These are phyloP conservation scores for Hepsetus odoe DNA, from an alignment of 2,113 vertebrate genomes.

Conservation along the genomic window DNA sequence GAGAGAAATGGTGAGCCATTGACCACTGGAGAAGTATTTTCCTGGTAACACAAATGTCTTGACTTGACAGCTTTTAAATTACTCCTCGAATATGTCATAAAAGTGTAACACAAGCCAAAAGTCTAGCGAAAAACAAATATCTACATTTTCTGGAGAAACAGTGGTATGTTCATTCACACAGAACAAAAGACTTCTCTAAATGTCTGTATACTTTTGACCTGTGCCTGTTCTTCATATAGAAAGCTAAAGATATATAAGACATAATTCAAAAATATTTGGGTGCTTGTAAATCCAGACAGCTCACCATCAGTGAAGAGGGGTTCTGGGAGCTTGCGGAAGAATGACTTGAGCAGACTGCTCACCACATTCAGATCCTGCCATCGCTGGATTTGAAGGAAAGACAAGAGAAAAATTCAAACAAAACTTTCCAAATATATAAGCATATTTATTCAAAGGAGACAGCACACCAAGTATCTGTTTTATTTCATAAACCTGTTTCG, in stretches of 20 bases:
- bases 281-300: slow-evolving; percentile 42
- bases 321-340: slow-evolving; percentile 96
- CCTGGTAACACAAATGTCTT: not conserved
- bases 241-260: not conserved
- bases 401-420: not conserved
- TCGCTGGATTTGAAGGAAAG: slow-evolving; percentile 72
- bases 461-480: no score
- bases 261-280: not conserved
- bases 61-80: no score
- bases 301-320: slow-evolving; percentile 96
- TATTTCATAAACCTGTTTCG: no score
- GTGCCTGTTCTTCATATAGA: not conserved
- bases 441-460: not conserved
- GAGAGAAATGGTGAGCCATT: not conserved
- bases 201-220: not conserved
- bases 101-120: no score
- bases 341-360: slow-evolving; percentile 95
- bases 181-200: not conserved
- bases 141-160: no score
- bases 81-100: no score
- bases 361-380: slow-evolving; percentile 98
- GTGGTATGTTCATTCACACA: no score
- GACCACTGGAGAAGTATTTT: no score
- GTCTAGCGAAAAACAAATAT: no score
- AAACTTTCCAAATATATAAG: not conserved